Percentiles rank a stretch among this genome's conserved stretches.
Evolutionary conservation across 1,140 invertebrate genomes (phyloP).

Genomic region (Vollenhovia emeryi): DNA sequence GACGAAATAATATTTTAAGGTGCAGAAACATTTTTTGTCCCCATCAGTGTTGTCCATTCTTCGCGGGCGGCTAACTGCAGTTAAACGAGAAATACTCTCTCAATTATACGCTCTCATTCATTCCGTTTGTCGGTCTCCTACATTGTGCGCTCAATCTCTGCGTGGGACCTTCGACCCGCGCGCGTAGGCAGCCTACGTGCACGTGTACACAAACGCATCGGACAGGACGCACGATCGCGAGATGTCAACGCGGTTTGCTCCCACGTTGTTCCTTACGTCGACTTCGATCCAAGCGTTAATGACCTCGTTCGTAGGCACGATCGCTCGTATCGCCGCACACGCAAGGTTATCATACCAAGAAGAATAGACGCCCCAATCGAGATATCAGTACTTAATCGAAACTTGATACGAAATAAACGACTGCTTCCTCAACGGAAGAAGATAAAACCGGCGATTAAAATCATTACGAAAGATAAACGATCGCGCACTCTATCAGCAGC

Average conservation of each 20-base stretch:
- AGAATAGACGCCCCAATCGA: neutral
- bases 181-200: conserved; percentile 61
- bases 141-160: conserved; percentile 63
- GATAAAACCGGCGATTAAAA: conserved; percentile 4
- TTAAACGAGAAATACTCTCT: conserved; percentile 32
- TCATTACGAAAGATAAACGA: conserved; percentile 7
- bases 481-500: neutral
- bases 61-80: neutral
- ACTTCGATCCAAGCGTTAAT: neutral
- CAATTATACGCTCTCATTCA: conserved; percentile 50
- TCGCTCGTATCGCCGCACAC: neutral
- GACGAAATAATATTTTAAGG: neutral
- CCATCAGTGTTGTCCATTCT: neutral
- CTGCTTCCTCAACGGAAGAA: neutral
- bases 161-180: conserved; percentile 64
- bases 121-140: conserved; percentile 18
- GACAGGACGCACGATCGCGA: neutral
- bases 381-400: conserved; percentile 9
- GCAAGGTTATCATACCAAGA: conserved; percentile 16
- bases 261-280: neutral
- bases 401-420: conserved; percentile 29
- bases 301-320: neutral
- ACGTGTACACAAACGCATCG: neutral
- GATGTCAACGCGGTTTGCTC: conserved; percentile 24
- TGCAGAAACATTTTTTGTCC: neutral